These are phyloP conservation scores for Neoseiulus cucumeris DNA, from an alignment of 1,140 invertebrate species.

Conservation along the genomic window DNA sequence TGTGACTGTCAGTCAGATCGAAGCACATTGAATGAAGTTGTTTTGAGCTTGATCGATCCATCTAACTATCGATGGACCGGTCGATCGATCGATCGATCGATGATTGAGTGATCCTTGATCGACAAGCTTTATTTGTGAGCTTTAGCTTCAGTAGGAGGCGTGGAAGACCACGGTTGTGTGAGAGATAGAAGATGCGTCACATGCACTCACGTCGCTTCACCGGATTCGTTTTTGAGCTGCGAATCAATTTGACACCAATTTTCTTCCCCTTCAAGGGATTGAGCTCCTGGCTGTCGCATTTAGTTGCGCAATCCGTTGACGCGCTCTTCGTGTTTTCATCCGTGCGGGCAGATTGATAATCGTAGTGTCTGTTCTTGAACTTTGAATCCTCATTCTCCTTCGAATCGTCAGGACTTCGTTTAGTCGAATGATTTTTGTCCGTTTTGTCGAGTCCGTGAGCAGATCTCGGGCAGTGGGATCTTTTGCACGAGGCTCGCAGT, in stretches of 20 bases:
- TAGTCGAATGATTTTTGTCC: too few species aligned
- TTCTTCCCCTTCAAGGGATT: neutral
- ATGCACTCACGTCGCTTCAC: neutral
- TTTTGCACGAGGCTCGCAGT: constrained; percentile 1
- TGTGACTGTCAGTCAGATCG: neutral
- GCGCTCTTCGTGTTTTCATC: neutral
- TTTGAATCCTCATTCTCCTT: too few species aligned
- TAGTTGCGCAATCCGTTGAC: neutral
- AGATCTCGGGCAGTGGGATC: neutral
- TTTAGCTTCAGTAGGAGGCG: too few species aligned
- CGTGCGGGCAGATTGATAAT: neutral
- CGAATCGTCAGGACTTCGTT: too few species aligned
- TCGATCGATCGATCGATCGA: too few species aligned
- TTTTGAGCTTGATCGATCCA: too few species aligned
- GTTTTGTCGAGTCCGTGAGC: neutral
- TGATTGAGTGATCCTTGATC: too few species aligned
- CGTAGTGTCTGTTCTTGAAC: neutral
- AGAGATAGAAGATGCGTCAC: neutral
- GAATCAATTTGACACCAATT: neutral
- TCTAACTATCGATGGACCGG: too few species aligned
- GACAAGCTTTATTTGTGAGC: too few species aligned
- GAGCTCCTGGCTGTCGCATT: neutral
- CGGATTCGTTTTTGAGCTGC: neutral
- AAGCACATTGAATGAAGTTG: neutral
- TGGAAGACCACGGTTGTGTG: too few species aligned